A percentile compares a stretch with the other conserved stretches of the same genome.
Evolutionary conservation across 2,888 invertebrate species (phyloP).

Genomic region (Sipha maydis): DNA sequence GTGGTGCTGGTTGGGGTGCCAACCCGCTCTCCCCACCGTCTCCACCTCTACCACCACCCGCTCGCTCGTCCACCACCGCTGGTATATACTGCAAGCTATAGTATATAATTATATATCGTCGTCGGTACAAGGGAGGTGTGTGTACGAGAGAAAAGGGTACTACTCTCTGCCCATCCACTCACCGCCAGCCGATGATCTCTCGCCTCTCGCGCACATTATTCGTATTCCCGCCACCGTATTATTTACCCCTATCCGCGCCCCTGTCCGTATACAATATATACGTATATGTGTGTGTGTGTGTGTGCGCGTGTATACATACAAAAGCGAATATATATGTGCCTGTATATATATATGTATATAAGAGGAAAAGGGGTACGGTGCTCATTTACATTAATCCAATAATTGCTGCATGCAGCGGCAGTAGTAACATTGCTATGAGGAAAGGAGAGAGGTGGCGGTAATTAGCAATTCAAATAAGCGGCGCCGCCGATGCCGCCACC

Average conservation of each 20-base stretch:
- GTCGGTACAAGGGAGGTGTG: constrained; percentile 54
- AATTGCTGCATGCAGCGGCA: constrained; percentile 72
- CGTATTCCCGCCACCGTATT: constrained; percentile 53
- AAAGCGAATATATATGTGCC: constrained; percentile 50
- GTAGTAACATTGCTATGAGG: constrained; percentile 51
- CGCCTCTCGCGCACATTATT: constrained; percentile 46
- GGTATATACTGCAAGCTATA: constrained; percentile 52
- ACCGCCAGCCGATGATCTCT: constrained; percentile 29
- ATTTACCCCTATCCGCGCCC: constrained; percentile 48
- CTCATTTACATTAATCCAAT: constrained; percentile 94
- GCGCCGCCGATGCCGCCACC: constrained; percentile 39
- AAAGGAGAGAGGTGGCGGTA: constrained; percentile 55
- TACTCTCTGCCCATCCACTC: constrained; percentile 26
- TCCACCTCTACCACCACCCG: background rate
- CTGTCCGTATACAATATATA: constrained; percentile 3
- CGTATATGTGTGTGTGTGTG: background rate
- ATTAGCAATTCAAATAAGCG: constrained; percentile 61
- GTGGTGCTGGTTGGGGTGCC: constrained; percentile 50
- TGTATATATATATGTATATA: constrained; percentile 19
- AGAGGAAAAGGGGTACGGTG: constrained; percentile 58
- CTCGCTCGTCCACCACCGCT: background rate
- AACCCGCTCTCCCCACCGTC: constrained; percentile 16
- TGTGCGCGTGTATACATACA: background rate
- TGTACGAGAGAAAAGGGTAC: constrained; percentile 57
- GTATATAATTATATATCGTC: constrained; percentile 58